phyloP scores from a whole-genome alignment of 2,113 vertebrate species.

The Lepus timidus region DNA sequence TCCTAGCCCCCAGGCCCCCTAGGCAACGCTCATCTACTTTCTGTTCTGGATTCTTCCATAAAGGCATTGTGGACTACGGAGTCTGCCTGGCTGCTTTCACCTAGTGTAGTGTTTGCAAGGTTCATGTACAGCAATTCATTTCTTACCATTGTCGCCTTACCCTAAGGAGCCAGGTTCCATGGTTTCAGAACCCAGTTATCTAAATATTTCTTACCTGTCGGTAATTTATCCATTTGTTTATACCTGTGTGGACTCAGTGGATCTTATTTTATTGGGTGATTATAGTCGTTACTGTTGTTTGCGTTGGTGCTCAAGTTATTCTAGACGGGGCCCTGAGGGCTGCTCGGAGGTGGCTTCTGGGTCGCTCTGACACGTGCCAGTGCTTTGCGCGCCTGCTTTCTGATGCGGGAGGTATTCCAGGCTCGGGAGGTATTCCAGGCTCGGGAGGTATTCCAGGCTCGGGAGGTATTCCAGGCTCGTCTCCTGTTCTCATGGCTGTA shows the following conservation, averaged over 20 bases:
- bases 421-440: too few relatives aligned
- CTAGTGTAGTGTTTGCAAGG: not conserved
- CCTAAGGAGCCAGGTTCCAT: not conserved
- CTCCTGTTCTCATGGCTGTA: not conserved
- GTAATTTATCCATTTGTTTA: not conserved
- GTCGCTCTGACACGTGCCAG: not conserved
- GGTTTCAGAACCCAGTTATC: not conserved
- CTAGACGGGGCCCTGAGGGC: not conserved
- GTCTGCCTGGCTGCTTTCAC: not conserved
- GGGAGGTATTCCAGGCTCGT: not conserved
- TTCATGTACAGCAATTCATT: not conserved
- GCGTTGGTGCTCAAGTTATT: not conserved
- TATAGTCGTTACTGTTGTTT: not conserved
- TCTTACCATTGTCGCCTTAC: not conserved
- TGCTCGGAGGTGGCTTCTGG: not conserved
- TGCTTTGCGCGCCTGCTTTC: not conserved
- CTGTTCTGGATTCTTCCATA: not conserved
- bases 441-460: too few relatives aligned
- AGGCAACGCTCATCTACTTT: not conserved
- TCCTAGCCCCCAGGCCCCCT: not conserved
- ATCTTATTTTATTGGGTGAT: not conserved
- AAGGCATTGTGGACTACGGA: accelerated
- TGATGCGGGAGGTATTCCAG: not conserved
- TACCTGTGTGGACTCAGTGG: not conserved
- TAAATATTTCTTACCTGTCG: not conserved